Base-by-base conservation (phyloP, 1,140 invertebrate species). In the Dendroctonus valens region DNA sequence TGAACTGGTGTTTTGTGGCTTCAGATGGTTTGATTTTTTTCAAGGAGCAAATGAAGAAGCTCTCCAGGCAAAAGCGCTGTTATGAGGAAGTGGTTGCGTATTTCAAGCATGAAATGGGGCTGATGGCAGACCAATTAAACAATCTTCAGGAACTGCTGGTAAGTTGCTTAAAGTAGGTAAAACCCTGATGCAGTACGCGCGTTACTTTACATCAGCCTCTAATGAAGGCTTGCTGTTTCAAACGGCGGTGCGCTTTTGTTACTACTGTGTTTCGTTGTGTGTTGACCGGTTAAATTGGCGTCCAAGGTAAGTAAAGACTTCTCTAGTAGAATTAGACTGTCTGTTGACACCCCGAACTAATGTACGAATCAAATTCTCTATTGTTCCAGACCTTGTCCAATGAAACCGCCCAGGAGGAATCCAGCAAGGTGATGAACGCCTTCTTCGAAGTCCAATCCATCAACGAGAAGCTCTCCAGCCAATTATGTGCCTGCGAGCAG, bases 21-120 rank as follows among this genome's bases (percentile, higher is more conserved):
- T 12, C 44, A 9, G 9, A 9, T 46, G 9, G 12, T 11, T 3
- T 46, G 26, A 46, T 46, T 46, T 46, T 46, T 11, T 64, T 59
- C 7, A 72, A 69, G 59, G 50, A 58, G 37, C 67, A 71, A 44
- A 41, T 73, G 44, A 72, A 72, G 41, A 74, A 70, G 39, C 57
- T 74, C 8, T 68, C 68, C 9, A 71, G 69, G 59, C 69, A 75
- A 54, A 75, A 71, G 44, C 66, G 66, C 39, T 67, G 69, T 49
- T 72, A 69, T 46, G 71, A 76, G 55, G 68, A 74, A 41, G 58
- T 75, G 11, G 67, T 75, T 52, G 41, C 55, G 4, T 75, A 70
- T 61, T 73, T 75, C 55, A 75, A 73, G 40, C 57, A 73, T 14
- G 74, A 75, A 58, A 75, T 75, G 69, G 55, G 54, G 1, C 41